phyloP scores from a whole-genome alignment of 2,888 invertebrate genomes.

The Scelioninae gen. 1 region DNA sequence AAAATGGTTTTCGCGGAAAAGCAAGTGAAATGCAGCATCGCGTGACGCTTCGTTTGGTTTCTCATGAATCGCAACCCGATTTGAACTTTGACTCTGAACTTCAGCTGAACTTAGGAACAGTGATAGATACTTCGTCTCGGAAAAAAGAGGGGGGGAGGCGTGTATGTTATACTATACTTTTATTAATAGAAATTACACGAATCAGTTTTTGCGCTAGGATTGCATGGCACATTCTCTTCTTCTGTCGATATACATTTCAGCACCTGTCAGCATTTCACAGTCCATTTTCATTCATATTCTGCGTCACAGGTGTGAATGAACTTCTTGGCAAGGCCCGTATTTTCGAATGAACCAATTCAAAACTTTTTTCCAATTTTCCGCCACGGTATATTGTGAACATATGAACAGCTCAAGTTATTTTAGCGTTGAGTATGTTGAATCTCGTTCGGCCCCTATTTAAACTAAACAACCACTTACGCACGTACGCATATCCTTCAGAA shows the following conservation, averaged over 20 bases:
- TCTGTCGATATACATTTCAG: background rate
- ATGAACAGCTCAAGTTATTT: slow-evolving; percentile 56
- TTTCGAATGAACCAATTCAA: background rate
- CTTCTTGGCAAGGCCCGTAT: slow-evolving; percentile 2
- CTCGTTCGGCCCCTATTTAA: slow-evolving; percentile 70
- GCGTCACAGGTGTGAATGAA: slow-evolving; percentile 14
- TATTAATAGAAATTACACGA: slow-evolving; percentile 3
- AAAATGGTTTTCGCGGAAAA: slow-evolving; percentile 23
- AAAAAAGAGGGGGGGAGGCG: slow-evolving; percentile 1
- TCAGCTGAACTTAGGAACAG: slow-evolving; percentile 51
- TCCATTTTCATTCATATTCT: slow-evolving; percentile 34
- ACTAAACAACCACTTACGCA: slow-evolving; percentile 46
- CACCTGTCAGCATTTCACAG: slow-evolving; percentile 11
- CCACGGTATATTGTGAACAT: background rate
- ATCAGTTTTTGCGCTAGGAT: background rate
- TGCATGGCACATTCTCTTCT: background rate
- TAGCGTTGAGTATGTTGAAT: slow-evolving; percentile 72
- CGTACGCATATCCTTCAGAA: slow-evolving; percentile 43
- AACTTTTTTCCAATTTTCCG: slow-evolving; percentile 38
- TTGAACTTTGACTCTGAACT: slow-evolving; percentile 63
- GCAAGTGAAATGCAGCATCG: slow-evolving; percentile 38
- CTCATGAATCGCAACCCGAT: slow-evolving; percentile 54
- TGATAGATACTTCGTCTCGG: slow-evolving; percentile 33
- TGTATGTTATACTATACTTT: background rate
- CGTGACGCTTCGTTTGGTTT: slow-evolving; percentile 55